Base-by-base conservation (phyloP, 1,140 invertebrate species). In the Megathymus violae region DNA sequence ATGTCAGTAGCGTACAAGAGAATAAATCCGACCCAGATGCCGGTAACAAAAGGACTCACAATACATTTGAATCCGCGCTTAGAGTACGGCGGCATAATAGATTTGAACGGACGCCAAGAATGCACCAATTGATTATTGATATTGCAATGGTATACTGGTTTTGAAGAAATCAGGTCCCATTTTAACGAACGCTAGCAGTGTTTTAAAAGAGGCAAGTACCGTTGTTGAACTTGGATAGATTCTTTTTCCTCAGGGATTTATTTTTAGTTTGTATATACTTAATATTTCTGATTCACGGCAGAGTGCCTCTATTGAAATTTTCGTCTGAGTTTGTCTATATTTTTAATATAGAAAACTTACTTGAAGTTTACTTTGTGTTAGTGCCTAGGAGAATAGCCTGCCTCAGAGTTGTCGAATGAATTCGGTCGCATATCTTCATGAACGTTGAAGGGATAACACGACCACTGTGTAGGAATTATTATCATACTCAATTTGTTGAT, bases 81-180 rank as follows among this genome's bases (percentile, higher is more conserved):
- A 80, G 75, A 80, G 76, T 77, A 73, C 62, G 46, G 25, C 56
- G 65, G 62, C 77, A 77, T 85, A 82, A 85, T 85, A 78, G 78
- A 85, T 77, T 85, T 85, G 82, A 83, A 80, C 73, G 74, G 47
- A 48, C 62, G 82, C 82, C 82, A 85, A 83, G 73, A 80, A 85
- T 82, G 69, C 76, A 80, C 64, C 76, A 82, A 85, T 85, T 85
- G 82, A 85, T 85, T 85, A 85, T 82, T 79, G 80, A 83, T 83
- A 85, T 85, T 80, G 79, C 75, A 73, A 79, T 79, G 76, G 76
- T 82, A 80, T 82, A 85, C 82, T 83, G 77, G 76, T 82, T 85
- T 69, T 64, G 62, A 62, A 65, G 71, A 74, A 76, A 76, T 74
- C 64, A 69, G 51, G 63, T 59, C 44, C 62, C 52, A 69, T 60